Conservation (phyloP, 2,888 invertebrate species). For the Nemurella pictetii region DNA sequence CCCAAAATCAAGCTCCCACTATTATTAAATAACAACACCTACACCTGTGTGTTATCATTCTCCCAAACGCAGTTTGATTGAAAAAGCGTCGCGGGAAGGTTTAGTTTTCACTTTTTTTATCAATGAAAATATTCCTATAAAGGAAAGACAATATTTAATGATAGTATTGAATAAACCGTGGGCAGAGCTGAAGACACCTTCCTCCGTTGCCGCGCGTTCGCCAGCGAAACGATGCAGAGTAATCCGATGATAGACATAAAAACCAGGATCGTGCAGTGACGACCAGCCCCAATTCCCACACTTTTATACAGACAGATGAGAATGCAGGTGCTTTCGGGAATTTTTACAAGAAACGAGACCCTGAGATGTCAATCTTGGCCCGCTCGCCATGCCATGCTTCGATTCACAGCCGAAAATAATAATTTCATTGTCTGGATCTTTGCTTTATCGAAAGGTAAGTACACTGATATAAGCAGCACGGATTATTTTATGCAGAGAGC, state of each 20-base stretch:
- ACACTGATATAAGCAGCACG: background rate
- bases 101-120: constrained; percentile 12
- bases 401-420: background rate
- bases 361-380: background rate
- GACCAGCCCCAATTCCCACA: constrained; percentile 9
- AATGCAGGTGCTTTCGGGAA: background rate
- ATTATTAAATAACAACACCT: constrained; percentile 29
- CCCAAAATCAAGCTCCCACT: constrained; percentile 19
- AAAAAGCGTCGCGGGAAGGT: background rate
- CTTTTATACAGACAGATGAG: background rate
- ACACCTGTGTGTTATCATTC: constrained; percentile 15
- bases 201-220: too few species aligned
- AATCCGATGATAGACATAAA: background rate
- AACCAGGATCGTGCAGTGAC: background rate
- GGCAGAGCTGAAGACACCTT: background rate
- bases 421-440: background rate
- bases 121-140: background rate
- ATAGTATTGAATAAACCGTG: constrained; percentile 28
- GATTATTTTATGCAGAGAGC: background rate
- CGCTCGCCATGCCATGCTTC: background rate
- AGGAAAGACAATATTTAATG: constrained; percentile 22
- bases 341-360: background rate
- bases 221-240: background rate
- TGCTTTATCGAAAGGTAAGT: background rate
- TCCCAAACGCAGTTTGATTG: background rate